These are phyloP conservation scores for Epirrhoe alternata DNA, from an alignment of 2,888 invertebrate genomes.

Conservation along the genomic window DNA sequence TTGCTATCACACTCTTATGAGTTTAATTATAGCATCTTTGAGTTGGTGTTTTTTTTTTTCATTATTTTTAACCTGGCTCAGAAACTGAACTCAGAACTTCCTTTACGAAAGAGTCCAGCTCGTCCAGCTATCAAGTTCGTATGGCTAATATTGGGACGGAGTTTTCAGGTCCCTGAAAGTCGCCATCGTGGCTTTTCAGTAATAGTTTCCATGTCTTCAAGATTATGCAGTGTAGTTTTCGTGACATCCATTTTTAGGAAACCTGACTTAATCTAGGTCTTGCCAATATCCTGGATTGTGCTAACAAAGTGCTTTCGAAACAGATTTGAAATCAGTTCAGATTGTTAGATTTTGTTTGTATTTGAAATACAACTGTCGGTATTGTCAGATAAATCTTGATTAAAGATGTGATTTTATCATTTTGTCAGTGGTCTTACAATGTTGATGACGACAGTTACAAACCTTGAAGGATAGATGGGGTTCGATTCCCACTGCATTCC, in stretches of 20 bases:
- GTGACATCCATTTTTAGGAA: not conserved
- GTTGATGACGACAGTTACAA: no score
- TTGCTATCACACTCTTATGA: conserved; percentile 29
- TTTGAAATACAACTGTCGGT: conserved; percentile 23
- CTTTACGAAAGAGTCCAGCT: no score
- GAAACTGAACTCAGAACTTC: no score
- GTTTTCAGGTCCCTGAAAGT: no score
- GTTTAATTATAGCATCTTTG: not conserved
- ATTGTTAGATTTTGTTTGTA: conserved; percentile 26
- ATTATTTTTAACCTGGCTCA: not conserved
- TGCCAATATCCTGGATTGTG: conserved; percentile 57
- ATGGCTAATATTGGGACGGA: no score
- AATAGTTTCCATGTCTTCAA: no score
- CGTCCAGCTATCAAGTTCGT: no score
- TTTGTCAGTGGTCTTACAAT: not conserved
- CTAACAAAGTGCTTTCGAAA: conserved; percentile 47
- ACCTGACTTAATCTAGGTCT: not conserved
- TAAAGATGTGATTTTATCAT: conserved; percentile 20
- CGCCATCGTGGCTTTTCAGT: no score
- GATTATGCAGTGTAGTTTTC: not conserved
- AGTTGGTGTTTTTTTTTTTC: not conserved
- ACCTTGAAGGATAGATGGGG: no score
- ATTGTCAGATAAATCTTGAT: conserved; percentile 23
- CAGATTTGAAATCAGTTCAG: conserved; percentile 18
- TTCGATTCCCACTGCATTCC: no score